These are phyloP conservation scores for Vanacampus margaritifer DNA, from an alignment of 2,113 vertebrate genomes.

Conservation along the genomic window DNA sequence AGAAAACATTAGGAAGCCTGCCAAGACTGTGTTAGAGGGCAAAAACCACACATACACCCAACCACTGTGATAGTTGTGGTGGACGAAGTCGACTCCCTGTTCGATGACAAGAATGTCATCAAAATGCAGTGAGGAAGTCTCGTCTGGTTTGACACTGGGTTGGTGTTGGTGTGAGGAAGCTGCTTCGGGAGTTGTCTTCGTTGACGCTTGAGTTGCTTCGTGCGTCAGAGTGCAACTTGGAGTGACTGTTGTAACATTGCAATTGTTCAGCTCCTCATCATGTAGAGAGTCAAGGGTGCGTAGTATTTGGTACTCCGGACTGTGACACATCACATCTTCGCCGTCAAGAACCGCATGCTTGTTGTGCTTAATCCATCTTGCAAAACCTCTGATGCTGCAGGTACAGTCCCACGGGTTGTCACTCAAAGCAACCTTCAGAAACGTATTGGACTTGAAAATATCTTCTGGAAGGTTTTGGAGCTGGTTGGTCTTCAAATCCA, in stretches of 20 bases:
- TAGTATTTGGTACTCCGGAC: conserved; percentile 25
- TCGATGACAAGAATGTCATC: conserved; percentile 51
- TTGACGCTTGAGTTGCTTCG: neutral
- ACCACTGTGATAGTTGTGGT: conserved; percentile 69
- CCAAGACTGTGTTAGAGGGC: conserved; percentile 58
- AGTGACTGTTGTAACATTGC: conserved; percentile 1
- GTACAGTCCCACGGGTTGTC: conserved; percentile 81
- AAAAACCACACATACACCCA: conserved; percentile 85
- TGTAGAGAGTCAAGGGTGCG: conserved; percentile 43
- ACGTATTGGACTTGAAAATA: conserved; percentile 45
- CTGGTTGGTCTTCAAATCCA: conserved; percentile 61
- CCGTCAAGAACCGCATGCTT: conserved; percentile 45
- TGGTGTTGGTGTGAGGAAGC: neutral
- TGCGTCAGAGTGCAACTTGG: neutral
- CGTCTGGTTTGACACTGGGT: neutral
- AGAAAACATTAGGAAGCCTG: conserved; percentile 64
- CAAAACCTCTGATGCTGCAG: conserved; percentile 76
- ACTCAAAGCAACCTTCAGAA: conserved; percentile 55
- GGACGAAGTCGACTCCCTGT: conserved; percentile 63
- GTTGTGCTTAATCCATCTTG: conserved; percentile 75
- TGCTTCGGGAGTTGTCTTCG: neutral
- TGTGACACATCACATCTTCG: conserved; percentile 45
- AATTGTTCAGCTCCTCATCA: conserved; percentile 41
- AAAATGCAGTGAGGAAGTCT: conserved; percentile 25
- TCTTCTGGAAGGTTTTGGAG: conserved; percentile 54